These are phyloP conservation scores for Abramis brama DNA, from an alignment of 2,113 vertebrate species.

Conservation along the genomic window DNA sequence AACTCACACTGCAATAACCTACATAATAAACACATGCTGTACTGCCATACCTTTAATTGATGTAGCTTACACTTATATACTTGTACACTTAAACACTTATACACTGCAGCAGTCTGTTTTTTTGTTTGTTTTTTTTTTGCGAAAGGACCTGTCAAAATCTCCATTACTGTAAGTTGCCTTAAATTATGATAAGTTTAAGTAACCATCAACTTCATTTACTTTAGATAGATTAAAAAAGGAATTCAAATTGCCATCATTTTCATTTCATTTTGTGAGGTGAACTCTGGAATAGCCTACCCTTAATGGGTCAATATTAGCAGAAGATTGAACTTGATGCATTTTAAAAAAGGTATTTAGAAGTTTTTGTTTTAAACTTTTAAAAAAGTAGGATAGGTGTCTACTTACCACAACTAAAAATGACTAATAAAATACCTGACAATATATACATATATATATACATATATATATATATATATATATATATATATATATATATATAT, in stretches of 20 bases:
- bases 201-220: conserved; percentile 42
- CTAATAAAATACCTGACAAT: neutral
- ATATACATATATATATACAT: too few relatives aligned
- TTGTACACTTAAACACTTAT: neutral
- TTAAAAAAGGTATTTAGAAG: conserved; percentile 13
- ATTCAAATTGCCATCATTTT: conserved; percentile 36
- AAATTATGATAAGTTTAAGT: conserved; percentile 41
- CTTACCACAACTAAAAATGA: neutral
- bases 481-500: too few relatives aligned
- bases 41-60: neutral
- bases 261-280: conserved; percentile 1
- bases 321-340: neutral
- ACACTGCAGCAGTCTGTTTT: neutral
- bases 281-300: neutral
- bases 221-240: conserved; percentile 44
- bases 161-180: conserved; percentile 41
- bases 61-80: neutral
- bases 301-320: conserved; percentile 2
- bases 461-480: too few relatives aligned
- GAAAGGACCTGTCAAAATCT: conserved; percentile 43
- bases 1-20: neutral
- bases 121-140: neutral
- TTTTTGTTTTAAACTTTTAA: neutral
- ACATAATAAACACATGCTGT: neutral
- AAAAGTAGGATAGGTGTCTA: neutral